A percentile compares a stretch with the other conserved stretches of the same genome.
Conservation (phyloP, 2,113 vertebrate species). For the Hippocampus guttulatus region DNA sequence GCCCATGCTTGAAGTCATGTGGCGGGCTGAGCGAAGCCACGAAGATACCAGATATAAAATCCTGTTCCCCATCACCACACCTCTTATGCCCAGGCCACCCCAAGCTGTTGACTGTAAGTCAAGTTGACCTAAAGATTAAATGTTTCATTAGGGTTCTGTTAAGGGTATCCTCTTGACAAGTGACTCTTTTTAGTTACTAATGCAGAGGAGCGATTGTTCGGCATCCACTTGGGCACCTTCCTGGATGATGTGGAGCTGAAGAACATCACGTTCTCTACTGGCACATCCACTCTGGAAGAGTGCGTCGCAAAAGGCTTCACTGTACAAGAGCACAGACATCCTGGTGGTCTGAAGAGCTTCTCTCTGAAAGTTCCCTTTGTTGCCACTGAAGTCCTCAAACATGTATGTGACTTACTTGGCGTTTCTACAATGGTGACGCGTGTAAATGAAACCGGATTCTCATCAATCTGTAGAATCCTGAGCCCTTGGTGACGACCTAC, state of each 20-base stretch:
- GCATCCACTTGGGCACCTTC: constrained; percentile 66
- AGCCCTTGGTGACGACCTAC: constrained; percentile 45
- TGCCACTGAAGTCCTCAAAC: constrained; percentile 56
- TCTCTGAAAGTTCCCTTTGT: constrained; percentile 67
- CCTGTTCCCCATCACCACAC: constrained; percentile 69
- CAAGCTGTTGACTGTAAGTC: constrained; percentile 48
- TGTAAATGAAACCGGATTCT: neutral
- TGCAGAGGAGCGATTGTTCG: constrained; percentile 56
- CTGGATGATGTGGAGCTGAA: constrained; percentile 74
- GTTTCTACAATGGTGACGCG: neutral
- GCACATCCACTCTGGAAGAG: constrained; percentile 57
- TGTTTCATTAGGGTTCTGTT: neutral
- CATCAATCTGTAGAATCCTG: constrained; percentile 42
- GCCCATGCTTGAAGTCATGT: constrained; percentile 71
- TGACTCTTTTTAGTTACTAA: constrained; percentile 51
- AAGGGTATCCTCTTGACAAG: accelerated
- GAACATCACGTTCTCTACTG: constrained; percentile 67
- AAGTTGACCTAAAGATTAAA: neutral
- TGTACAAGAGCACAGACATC: constrained; percentile 45
- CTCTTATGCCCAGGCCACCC: constrained; percentile 44
- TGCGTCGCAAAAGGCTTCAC: constrained; percentile 57
- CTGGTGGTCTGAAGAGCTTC: constrained; percentile 68
- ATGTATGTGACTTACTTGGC: constrained; percentile 53
- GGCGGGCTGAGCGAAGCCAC: constrained; percentile 38
- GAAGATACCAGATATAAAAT: constrained; percentile 66